Evolutionary conservation across 2,113 vertebrate species (phyloP).

Genomic region (Indri indri): DNA sequence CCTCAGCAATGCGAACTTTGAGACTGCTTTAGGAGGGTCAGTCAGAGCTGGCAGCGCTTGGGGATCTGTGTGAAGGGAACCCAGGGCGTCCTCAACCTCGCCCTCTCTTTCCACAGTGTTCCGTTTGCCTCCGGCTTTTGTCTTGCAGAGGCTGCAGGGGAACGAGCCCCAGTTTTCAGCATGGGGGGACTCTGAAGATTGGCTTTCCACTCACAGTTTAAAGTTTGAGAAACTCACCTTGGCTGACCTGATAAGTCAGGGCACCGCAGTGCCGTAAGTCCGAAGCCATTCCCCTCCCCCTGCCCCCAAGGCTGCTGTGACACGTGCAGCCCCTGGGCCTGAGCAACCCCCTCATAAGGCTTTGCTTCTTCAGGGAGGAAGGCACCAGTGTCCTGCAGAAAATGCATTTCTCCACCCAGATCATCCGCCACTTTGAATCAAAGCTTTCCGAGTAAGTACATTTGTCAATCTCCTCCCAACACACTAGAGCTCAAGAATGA

Average conservation of each 20-base stretch:
- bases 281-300: too few relatives aligned
- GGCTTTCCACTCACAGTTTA: slow-evolving; percentile 82
- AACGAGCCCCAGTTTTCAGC: not conserved
- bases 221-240: slow-evolving; percentile 83
- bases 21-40: not conserved
- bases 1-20: not conserved
- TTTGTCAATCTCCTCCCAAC: not conserved
- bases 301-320: fast-evolving
- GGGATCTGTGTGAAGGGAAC: not conserved
- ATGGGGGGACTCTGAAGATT: slow-evolving; percentile 81
- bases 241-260: slow-evolving; percentile 79
- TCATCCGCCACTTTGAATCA: slow-evolving; percentile 78
- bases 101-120: not conserved
- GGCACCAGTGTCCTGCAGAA: slow-evolving; percentile 44
- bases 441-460: slow-evolving; percentile 85
- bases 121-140: slow-evolving; percentile 31
- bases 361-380: slow-evolving; percentile 73
- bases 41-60: not conserved
- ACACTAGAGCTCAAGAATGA: not conserved
- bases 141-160: slow-evolving; percentile 69
- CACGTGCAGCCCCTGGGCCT: not conserved
- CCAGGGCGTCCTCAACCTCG: not conserved
- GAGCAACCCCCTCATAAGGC: not conserved
- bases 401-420: slow-evolving; percentile 74
- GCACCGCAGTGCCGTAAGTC: slow-evolving; percentile 79